These are phyloP conservation scores for Agrilus biguttatus DNA, from an alignment of 2,888 invertebrate genomes.

Conservation along the genomic window DNA sequence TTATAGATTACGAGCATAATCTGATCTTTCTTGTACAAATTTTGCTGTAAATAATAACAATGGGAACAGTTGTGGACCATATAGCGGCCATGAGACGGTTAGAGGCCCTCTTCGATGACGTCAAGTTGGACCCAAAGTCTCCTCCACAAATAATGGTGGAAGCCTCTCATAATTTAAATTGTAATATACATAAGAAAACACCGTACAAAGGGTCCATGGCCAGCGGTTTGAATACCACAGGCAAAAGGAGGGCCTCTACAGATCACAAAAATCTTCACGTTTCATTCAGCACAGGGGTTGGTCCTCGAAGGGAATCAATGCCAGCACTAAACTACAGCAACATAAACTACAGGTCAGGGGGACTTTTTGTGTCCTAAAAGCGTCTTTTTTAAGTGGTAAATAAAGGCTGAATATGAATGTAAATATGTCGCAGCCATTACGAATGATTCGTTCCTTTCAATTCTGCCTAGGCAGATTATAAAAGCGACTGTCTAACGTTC, in stretches of 20 bases:
- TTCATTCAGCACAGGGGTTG: slow-evolving; percentile 37
- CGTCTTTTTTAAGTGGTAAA: too few species aligned
- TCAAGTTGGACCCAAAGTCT: slow-evolving; percentile 37
- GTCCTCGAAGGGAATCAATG: slow-evolving; percentile 34
- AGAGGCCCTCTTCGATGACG: slow-evolving; percentile 56
- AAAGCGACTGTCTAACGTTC: too few species aligned
- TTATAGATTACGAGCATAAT: too few species aligned
- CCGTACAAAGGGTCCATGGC: slow-evolving; percentile 41
- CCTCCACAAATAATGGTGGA: slow-evolving; percentile 30
- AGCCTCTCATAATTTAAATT: slow-evolving; percentile 46
- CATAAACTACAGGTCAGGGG: slow-evolving; percentile 19
- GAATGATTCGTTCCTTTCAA: too few species aligned
- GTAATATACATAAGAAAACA: slow-evolving; percentile 50
- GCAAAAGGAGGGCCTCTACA: slow-evolving; percentile 11
- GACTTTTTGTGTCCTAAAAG: too few species aligned
- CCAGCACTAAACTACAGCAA: slow-evolving; percentile 25
- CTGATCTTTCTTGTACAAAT: too few species aligned
- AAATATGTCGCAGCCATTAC: too few species aligned
- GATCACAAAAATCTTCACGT: slow-evolving; percentile 37
- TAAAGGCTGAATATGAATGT: too few species aligned
- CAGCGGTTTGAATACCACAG: slow-evolving; percentile 35
- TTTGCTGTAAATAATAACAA: slow-evolving; percentile 6
- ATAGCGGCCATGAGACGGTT: slow-evolving; percentile 54
- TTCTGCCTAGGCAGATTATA: too few species aligned
- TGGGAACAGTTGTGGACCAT: slow-evolving; percentile 41